phyloP scores from a whole-genome alignment of 2,113 vertebrate species.

The Apodemus speciosus region DNA sequence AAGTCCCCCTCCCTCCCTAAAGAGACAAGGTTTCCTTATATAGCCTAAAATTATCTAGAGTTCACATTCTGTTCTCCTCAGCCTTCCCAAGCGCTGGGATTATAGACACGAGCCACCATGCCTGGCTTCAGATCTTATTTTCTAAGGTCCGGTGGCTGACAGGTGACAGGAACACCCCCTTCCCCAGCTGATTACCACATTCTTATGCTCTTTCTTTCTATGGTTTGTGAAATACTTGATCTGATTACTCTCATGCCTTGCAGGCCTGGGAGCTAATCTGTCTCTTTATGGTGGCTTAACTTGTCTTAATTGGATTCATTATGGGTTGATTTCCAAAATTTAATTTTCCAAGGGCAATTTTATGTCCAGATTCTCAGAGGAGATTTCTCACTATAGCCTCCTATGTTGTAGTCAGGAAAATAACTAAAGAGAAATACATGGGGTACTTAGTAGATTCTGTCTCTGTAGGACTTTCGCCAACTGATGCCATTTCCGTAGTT shows the following conservation, averaged over 20 bases:
- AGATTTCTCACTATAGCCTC: not conserved
- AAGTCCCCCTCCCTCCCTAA: no score
- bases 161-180: not conserved
- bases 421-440: not conserved
- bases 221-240: conserved; percentile 44
- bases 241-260: conserved; percentile 43
- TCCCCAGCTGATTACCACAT: not conserved
- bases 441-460: not conserved
- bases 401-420: not conserved
- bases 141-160: not conserved
- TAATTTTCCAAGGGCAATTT: conserved; percentile 3
- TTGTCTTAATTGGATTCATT: conserved; percentile 44
- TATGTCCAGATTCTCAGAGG: not conserved
- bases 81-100: not conserved
- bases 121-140: not conserved
- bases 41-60: not conserved
- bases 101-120: not conserved
- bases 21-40: not conserved
- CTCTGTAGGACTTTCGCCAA: not conserved
- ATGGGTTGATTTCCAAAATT: conserved; percentile 49
- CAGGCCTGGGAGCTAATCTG: not conserved
- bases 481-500: not conserved
- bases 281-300: conserved; percentile 18
- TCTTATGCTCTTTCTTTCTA: conserved; percentile 14
- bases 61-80: not conserved